Conservation (phyloP, 1,140 invertebrate species). For the Pseudomyrmex pallidus region DNA sequence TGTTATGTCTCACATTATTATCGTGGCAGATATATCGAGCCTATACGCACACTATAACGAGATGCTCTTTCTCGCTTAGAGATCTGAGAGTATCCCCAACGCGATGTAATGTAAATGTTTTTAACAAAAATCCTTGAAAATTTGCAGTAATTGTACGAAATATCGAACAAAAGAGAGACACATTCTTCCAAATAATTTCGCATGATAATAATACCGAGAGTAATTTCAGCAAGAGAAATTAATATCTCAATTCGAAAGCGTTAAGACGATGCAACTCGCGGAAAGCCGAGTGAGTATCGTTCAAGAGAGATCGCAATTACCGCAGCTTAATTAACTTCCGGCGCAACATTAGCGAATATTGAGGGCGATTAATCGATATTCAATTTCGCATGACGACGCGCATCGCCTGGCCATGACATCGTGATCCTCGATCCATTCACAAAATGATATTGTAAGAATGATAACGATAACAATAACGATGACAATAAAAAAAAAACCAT, state of each 20-base stretch:
- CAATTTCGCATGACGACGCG: conserved; percentile 54
- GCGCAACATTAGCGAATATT: conserved; percentile 58
- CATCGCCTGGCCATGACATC: conserved; percentile 48
- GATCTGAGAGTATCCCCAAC: not conserved
- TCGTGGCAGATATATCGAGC: not conserved
- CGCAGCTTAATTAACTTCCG: conserved; percentile 57
- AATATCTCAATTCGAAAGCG: conserved; percentile 50
- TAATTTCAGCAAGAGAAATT: conserved; percentile 34
- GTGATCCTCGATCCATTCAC: conserved; percentile 33
- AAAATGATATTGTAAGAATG: conserved; percentile 43
- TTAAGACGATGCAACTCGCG: conserved; percentile 47
- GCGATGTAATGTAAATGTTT: too few species aligned
- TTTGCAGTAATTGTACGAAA: too few species aligned
- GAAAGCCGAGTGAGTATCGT: conserved; percentile 33
- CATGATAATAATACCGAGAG: not conserved
- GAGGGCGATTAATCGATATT: conserved; percentile 60
- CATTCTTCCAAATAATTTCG: not conserved
- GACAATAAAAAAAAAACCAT: not conserved
- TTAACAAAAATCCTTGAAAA: too few species aligned
- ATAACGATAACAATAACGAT: conserved; percentile 20
- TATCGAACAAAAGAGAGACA: too few species aligned
- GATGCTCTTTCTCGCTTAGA: not conserved
- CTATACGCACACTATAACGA: too few species aligned
- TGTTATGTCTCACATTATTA: not conserved
- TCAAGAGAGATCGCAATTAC: conserved; percentile 58